Conservation (phyloP, 2,113 vertebrate genomes). For the Tautogolabrus adspersus region DNA sequence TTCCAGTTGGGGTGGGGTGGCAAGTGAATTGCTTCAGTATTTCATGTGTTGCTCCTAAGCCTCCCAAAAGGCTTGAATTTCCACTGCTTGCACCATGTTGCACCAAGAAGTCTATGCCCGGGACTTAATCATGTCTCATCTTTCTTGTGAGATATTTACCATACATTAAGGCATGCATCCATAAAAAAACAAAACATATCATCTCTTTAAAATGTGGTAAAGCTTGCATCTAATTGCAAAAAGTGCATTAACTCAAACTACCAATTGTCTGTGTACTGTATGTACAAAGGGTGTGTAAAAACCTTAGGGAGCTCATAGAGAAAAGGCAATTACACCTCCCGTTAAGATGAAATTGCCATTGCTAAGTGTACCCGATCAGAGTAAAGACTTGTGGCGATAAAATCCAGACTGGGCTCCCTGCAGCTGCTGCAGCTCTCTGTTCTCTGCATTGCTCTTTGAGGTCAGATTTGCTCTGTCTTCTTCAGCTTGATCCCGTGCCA, state of each 20-base stretch:
- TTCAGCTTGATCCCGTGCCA: conserved; percentile 64
- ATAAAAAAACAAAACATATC: background rate
- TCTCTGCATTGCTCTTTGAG: conserved; percentile 54
- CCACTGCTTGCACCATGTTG: conserved; percentile 44
- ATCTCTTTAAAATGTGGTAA: background rate
- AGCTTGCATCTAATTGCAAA: background rate
- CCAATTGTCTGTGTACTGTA: background rate
- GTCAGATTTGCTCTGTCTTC: conserved; percentile 57
- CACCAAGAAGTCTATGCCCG: background rate
- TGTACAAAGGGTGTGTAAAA: conserved; percentile 2
- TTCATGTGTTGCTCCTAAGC: conserved; percentile 42
- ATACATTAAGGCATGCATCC: background rate
- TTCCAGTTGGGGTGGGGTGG: conserved; percentile 5
- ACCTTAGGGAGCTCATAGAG: conserved; percentile 30
- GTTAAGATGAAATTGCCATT: conserved; percentile 51
- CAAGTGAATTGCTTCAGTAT: conserved; percentile 41
- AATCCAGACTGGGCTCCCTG: conserved; percentile 44
- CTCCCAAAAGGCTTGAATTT: conserved; percentile 36
- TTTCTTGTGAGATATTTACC: background rate
- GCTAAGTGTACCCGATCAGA: conserved; percentile 62
- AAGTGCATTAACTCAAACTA: background rate
- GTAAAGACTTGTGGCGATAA: conserved; percentile 44
- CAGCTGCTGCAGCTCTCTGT: conserved; percentile 39
- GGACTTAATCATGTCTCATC: conserved; percentile 3
- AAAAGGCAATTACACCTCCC: conserved; percentile 41